Evolutionary conservation across 2,113 vertebrate species (phyloP).

Genomic region (Damaliscus lunatus): DNA sequence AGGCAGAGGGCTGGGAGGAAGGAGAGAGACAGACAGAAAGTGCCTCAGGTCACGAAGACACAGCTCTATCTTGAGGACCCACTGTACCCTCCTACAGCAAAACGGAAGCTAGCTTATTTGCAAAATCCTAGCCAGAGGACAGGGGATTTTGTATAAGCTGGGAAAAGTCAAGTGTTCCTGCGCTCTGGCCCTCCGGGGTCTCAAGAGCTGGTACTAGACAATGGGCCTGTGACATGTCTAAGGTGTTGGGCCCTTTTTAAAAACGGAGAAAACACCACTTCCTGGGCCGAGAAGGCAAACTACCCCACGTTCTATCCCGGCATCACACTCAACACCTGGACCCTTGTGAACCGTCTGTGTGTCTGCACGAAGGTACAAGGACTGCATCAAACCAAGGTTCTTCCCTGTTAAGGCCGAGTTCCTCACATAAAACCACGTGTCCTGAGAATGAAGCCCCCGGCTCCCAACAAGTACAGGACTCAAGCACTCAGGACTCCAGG

Average conservation of each 20-base stretch:
- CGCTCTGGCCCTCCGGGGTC: neutral
- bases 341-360: neutral
- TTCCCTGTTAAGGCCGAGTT: neutral
- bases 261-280: neutral
- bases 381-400: neutral
- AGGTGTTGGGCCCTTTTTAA: neutral
- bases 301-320: rapidly evolving
- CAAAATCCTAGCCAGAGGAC: neutral
- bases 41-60: neutral
- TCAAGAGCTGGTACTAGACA: neutral
- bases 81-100: neutral
- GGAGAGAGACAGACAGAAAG: neutral
- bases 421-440: rapidly evolving
- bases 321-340: neutral
- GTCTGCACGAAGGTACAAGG: neutral
- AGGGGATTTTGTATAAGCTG: neutral
- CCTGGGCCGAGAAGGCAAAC: neutral
- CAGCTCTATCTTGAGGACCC: neutral
- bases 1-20: neutral
- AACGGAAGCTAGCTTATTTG: neutral
- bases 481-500: rapidly evolving
- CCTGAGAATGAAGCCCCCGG: neutral
- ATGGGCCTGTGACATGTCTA: neutral
- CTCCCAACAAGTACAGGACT: neutral
- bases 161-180: neutral